These are phyloP conservation scores for Dorcus hopei DNA, from an alignment of 2,888 invertebrate species.

Conservation along the genomic window DNA sequence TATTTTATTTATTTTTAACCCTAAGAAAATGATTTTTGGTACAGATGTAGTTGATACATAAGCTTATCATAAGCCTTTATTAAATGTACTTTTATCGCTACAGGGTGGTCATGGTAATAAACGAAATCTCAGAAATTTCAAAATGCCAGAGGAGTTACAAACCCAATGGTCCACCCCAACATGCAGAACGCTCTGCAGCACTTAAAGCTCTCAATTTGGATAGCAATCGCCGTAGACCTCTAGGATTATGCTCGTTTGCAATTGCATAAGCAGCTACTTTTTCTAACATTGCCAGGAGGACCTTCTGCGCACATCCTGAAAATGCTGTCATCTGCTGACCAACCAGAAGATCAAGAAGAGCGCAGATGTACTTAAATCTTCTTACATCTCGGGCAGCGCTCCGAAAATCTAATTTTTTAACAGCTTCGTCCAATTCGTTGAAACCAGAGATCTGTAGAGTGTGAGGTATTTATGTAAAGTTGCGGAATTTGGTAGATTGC, in stretches of 20 bases:
- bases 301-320: constrained; percentile 89
- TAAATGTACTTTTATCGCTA: too few relatives aligned
- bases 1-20: too few relatives aligned
- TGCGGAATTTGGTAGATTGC: background rate
- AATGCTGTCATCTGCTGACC: constrained; percentile 84
- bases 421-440: constrained; percentile 92
- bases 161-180: constrained; percentile 90
- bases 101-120: too few relatives aligned
- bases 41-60: too few relatives aligned
- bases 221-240: constrained; percentile 75
- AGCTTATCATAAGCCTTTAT: too few relatives aligned
- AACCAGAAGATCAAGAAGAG: constrained; percentile 83
- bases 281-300: constrained; percentile 88
- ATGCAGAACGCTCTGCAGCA: constrained; percentile 56
- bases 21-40: too few relatives aligned
- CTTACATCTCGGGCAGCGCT: constrained; percentile 92
- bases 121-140: too few relatives aligned
- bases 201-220: constrained; percentile 71
- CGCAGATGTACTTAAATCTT: constrained; percentile 94
- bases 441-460: constrained; percentile 80
- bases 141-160: constrained; percentile 89
- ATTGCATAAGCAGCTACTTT: constrained; percentile 83
- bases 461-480: background rate
- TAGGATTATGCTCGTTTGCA: constrained; percentile 73
- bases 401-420: constrained; percentile 89